Conservation (phyloP, 2,888 invertebrate species). For the Meganola albula region DNA sequence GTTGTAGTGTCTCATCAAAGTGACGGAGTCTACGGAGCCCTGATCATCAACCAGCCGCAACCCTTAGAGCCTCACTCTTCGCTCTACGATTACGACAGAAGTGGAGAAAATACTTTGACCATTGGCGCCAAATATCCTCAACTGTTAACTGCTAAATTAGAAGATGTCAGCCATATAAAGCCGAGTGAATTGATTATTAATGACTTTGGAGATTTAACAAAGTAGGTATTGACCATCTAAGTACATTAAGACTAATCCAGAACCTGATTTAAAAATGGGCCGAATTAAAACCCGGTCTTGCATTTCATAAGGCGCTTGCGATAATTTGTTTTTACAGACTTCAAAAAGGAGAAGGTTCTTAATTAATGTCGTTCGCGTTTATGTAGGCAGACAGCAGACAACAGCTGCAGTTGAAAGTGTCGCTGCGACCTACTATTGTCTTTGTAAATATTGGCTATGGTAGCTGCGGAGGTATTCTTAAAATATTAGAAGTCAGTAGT, state of each 20-base stretch:
- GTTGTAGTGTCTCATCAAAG: conserved; percentile 76
- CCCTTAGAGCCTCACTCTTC: conserved; percentile 56
- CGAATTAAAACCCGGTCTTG: too few species aligned
- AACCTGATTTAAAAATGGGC: too few species aligned
- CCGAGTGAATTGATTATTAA: conserved; percentile 58
- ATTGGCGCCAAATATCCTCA: conserved; percentile 73
- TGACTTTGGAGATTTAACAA: conserved; percentile 45
- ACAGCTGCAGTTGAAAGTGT: too few species aligned
- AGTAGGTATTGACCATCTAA: conserved; percentile 46
- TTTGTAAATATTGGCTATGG: too few species aligned
- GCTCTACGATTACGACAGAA: conserved; percentile 64
- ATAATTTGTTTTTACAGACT: too few species aligned
- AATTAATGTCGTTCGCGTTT: too few species aligned
- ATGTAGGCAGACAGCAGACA: too few species aligned
- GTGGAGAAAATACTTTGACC: conserved; percentile 63
- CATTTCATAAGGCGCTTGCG: too few species aligned
- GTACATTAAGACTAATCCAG: background rate
- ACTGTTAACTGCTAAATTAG: conserved; percentile 73
- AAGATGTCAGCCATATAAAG: conserved; percentile 46
- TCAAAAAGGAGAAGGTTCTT: too few species aligned
- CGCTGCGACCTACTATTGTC: too few species aligned
- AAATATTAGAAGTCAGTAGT: too few species aligned
- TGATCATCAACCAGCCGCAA: conserved; percentile 75
- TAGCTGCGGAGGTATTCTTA: too few species aligned
- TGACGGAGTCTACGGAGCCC: conserved; percentile 78